These are phyloP conservation scores for Zapornia atra DNA, from an alignment of 2,113 vertebrate genomes.

Conservation along the genomic window DNA sequence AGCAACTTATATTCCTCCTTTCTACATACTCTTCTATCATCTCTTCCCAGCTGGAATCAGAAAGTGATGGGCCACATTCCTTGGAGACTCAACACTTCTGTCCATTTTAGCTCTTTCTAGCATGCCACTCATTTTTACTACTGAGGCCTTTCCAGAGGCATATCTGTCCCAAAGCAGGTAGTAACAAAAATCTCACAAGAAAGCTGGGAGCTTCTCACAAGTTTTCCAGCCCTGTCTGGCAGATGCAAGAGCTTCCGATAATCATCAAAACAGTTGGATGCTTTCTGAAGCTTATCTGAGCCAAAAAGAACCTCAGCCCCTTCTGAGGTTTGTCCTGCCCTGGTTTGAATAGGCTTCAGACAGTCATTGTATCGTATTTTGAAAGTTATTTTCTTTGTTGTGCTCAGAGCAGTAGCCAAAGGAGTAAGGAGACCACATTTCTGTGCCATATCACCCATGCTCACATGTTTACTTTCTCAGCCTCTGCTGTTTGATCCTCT, in stretches of 20 bases:
- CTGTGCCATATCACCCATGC: not conserved
- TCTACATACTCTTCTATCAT: not conserved
- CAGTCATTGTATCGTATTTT: not conserved
- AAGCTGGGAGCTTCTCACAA: not conserved
- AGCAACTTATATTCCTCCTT: not conserved
- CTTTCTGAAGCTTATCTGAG: constrained; percentile 63
- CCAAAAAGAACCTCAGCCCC: constrained; percentile 17
- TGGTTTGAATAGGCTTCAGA: constrained; percentile 16
- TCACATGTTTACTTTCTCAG: not conserved
- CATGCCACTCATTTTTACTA: not conserved
- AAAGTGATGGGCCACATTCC: not conserved
- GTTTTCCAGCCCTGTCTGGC: not conserved
- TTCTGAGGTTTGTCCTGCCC: constrained; percentile 32
- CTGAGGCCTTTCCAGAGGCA: not conserved
- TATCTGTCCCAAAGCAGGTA: not conserved
- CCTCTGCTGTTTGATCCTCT: not conserved
- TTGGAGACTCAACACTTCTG: not conserved
- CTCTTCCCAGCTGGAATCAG: not conserved
- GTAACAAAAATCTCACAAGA: not conserved
- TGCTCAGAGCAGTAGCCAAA: not conserved
- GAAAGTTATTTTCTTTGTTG: constrained; percentile 10
- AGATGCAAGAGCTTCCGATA: not conserved
- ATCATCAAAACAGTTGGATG: constrained; percentile 22
- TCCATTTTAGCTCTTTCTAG: not conserved
- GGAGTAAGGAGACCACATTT: not conserved